Evolutionary conservation across 1,140 invertebrate genomes (phyloP).

Genomic region (Drosophila teissieri): DNA sequence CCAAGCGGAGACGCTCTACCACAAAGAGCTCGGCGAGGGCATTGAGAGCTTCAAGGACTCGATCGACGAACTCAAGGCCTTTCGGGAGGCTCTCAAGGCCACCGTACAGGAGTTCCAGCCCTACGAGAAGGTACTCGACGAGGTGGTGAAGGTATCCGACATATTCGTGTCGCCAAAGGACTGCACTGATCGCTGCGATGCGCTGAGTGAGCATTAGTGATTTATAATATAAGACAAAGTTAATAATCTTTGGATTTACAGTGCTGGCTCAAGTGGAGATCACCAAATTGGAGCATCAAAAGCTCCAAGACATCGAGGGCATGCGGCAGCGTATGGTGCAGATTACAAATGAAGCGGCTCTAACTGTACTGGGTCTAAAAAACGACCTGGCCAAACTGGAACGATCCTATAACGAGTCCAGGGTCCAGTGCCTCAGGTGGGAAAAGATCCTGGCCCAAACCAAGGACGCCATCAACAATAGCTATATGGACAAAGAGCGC

Average conservation of each 20-base stretch:
- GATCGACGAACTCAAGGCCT: conserved; percentile 63
- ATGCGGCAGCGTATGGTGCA: conserved; percentile 78
- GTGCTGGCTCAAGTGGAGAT: conserved; percentile 82
- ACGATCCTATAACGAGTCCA: conserved; percentile 65
- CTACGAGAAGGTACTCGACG: conserved; percentile 75
- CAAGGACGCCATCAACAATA: conserved; percentile 56
- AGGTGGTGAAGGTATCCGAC: conserved; percentile 68
- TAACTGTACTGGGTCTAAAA: conserved; percentile 76
- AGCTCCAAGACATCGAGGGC: conserved; percentile 74
- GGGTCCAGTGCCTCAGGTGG: conserved; percentile 64
- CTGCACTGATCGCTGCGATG: conserved; percentile 76
- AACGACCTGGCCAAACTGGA: conserved; percentile 75
- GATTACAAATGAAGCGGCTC: conserved; percentile 74
- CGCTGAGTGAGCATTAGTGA: conserved; percentile 45
- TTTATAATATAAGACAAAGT: not conserved
- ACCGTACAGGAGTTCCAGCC: conserved; percentile 77
- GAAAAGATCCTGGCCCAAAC: conserved; percentile 69
- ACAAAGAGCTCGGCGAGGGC: conserved; percentile 60
- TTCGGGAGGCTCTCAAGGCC: conserved; percentile 68
- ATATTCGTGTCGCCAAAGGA: conserved; percentile 72
- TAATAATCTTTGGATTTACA: not conserved
- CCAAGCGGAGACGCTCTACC: conserved; percentile 45
- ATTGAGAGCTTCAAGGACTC: conserved; percentile 59
- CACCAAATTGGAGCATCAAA: conserved; percentile 61
- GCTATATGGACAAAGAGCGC: conserved; percentile 56